phyloP scores from a whole-genome alignment of 2,888 invertebrate genomes.

The Torymus aiolomorphi region DNA sequence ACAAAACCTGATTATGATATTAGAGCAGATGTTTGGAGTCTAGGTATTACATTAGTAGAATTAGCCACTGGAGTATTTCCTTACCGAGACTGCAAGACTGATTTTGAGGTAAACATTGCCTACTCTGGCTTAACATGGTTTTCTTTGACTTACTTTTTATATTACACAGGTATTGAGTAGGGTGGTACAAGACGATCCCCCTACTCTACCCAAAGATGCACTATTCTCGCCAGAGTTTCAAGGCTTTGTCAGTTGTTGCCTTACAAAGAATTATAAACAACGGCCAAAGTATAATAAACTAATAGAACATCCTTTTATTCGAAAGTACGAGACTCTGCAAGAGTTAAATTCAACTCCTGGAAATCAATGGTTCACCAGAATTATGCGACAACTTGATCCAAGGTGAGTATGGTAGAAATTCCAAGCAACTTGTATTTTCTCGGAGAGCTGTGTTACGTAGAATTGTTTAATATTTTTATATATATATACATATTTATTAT shows the following conservation, averaged over 20 bases:
- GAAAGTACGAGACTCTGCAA: conserved; percentile 80
- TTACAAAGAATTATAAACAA: conserved; percentile 94
- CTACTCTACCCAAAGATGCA: conserved; percentile 86
- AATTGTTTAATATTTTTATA: conserved; percentile 52
- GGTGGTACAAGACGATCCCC: conserved; percentile 92
- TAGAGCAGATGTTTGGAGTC: conserved; percentile 99
- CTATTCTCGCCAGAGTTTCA: conserved; percentile 91
- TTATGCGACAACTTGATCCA: conserved; percentile 78
- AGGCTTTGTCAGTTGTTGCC: conserved; percentile 92
- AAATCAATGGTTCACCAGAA: conserved; percentile 85
- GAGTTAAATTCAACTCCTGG: conserved; percentile 67
- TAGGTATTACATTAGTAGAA: conserved; percentile 97
- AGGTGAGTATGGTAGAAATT: conserved; percentile 66
- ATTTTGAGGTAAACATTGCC: conserved; percentile 88
- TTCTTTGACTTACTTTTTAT: conserved; percentile 69
- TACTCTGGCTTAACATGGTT: conserved; percentile 58
- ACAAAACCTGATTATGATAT: conserved; percentile 97
- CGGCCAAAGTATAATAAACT: conserved; percentile 96
- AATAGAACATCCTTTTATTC: conserved; percentile 91
- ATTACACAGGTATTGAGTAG: conserved; percentile 76
- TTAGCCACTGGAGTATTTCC: conserved; percentile 97
- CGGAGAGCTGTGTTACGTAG: conserved; percentile 55
- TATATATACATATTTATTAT: conserved; percentile 26
- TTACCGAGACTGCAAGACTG: conserved; percentile 95
- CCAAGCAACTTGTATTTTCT: conserved; percentile 44